Conservation (phyloP, 2,888 invertebrate genomes). For the Camptogramma bilineatum region DNA sequence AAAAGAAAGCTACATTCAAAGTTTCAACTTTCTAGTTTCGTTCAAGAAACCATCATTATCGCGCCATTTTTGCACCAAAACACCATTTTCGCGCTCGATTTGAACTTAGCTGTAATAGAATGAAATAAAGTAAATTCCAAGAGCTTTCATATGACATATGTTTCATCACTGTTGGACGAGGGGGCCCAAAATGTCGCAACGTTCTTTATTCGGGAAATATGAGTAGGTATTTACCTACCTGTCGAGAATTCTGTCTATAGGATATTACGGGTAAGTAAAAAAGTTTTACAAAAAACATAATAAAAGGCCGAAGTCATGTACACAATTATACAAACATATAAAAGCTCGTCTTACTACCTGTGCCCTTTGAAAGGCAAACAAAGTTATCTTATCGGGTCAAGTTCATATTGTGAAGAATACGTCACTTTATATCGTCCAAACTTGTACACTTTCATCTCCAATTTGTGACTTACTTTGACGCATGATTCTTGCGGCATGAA, state of each 20-base stretch:
- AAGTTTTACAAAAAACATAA: neutral
- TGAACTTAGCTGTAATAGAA: too few relatives aligned
- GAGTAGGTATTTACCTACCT: neutral
- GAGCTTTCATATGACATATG: too few relatives aligned
- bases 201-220: neutral
- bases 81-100: too few relatives aligned
- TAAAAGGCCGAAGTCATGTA: conserved; percentile 25
- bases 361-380: conserved; percentile 42
- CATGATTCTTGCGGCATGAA: neutral
- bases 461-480: neutral
- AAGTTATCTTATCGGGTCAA: conserved; percentile 72
- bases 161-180: too few relatives aligned
- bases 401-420: conserved; percentile 60
- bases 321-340: conserved; percentile 50
- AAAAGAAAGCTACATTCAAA: too few relatives aligned
- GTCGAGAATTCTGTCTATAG: neutral
- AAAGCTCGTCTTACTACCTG: conserved; percentile 56
- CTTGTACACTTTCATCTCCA: conserved; percentile 1
- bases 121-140: too few relatives aligned
- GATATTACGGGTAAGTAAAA: neutral
- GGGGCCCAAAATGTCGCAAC: too few relatives aligned
- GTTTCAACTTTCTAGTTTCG: too few relatives aligned
- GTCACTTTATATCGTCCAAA: conserved; percentile 24
- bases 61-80: too few relatives aligned
- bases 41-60: too few relatives aligned